Conservation (phyloP, 1,140 invertebrate genomes). For the Drosophila truncata region DNA sequence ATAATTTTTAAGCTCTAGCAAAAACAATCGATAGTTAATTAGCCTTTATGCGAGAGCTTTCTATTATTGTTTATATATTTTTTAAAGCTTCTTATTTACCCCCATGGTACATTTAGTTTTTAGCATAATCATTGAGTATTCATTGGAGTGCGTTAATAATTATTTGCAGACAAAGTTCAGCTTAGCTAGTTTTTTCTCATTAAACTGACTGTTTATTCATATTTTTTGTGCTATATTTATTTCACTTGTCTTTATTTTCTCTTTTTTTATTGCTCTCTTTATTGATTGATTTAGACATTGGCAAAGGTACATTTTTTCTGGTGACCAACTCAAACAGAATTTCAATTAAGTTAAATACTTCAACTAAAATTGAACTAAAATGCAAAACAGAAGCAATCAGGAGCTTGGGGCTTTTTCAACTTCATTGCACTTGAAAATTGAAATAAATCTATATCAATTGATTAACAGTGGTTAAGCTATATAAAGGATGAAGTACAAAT, state of each 20-base stretch:
- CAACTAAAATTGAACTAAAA: slow-evolving; percentile 60
- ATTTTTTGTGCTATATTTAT: background rate
- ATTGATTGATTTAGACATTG: slow-evolving; percentile 29
- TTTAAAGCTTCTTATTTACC: slow-evolving; percentile 46
- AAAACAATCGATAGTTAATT: slow-evolving; percentile 79
- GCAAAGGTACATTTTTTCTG: background rate
- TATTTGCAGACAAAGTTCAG: slow-evolving; percentile 14
- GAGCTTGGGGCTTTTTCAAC: slow-evolving; percentile 22
- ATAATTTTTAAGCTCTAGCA: slow-evolving; percentile 40
- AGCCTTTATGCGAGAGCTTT: slow-evolving; percentile 44
- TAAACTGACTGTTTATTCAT: slow-evolving; percentile 25
- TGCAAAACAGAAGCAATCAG: slow-evolving; percentile 35
- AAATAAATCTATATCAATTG: slow-evolving; percentile 54
- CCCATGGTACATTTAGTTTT: slow-evolving; percentile 22
- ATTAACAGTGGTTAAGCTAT: slow-evolving; percentile 29
- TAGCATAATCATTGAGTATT: slow-evolving; percentile 32
- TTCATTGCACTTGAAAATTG: slow-evolving; percentile 47
- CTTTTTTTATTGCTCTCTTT: background rate
- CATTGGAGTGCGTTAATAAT: slow-evolving; percentile 32
- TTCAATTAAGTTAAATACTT: slow-evolving; percentile 70
- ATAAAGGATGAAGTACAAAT: background rate
- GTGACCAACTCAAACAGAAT: slow-evolving; percentile 52
- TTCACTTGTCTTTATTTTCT: background rate
- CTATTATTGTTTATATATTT: slow-evolving; percentile 10
- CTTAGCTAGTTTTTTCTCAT: slow-evolving; percentile 13